Percentiles rank a stretch among this genome's conserved stretches.
Evolutionary conservation across 2,113 vertebrate genomes (phyloP).

Genomic region (Xenotilapia longispinis): DNA sequence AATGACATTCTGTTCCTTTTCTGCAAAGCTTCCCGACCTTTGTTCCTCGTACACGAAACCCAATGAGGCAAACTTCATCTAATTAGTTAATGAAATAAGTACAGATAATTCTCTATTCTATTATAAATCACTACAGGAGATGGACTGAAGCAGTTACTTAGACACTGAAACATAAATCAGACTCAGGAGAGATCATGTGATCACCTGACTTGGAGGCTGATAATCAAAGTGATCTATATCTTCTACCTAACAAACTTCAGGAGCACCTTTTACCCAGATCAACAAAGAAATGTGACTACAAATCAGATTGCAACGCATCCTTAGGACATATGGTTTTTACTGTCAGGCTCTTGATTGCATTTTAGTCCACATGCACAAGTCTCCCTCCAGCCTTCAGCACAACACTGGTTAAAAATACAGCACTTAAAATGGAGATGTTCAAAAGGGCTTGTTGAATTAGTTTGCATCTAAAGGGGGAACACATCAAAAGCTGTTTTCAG

Average conservation of each 20-base stretch:
- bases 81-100: slow-evolving; percentile 43
- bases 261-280: not conserved
- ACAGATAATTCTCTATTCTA: slow-evolving; percentile 37
- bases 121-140: slow-evolving; percentile 24
- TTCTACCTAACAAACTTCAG: not conserved
- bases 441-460: not conserved
- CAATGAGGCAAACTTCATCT: slow-evolving; percentile 37
- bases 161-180: slow-evolving; percentile 32
- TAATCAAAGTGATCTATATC: not conserved
- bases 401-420: slow-evolving; percentile 25
- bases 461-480: slow-evolving; percentile 37
- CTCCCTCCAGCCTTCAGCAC: not conserved
- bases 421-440: not conserved
- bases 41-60: slow-evolving; percentile 38
- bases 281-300: slow-evolving; percentile 1
- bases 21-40: slow-evolving; percentile 17
- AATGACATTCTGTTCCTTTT: slow-evolving; percentile 33
- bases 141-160: slow-evolving; percentile 28
- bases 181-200: slow-evolving; percentile 9
- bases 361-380: slow-evolving; percentile 37
- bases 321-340: slow-evolving; percentile 12
- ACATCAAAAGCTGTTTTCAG: slow-evolving; percentile 19
- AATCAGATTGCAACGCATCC: not conserved
- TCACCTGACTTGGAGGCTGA: not conserved
- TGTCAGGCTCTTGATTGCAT: slow-evolving; percentile 13